A percentile compares a stretch with the other conserved stretches of the same genome.
phyloP scores from a whole-genome alignment of 1,140 invertebrate genomes.

The Apis laboriosa region DNA sequence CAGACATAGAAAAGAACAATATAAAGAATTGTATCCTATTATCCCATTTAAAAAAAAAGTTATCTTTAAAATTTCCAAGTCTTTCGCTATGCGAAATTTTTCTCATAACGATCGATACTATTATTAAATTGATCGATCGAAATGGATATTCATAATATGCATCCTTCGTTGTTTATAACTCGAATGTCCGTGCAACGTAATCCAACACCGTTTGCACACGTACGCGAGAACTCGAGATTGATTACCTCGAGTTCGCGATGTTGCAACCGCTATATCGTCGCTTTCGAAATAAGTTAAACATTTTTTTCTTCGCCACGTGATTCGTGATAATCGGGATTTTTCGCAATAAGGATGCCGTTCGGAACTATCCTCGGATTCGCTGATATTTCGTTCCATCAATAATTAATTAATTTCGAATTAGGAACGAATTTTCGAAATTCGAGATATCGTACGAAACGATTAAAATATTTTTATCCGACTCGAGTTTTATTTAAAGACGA shows the following conservation, averaged over 20 bases:
- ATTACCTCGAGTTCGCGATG: conserved; percentile 14
- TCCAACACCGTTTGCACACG: conserved; percentile 24
- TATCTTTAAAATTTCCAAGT: no score
- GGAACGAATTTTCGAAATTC: neutral
- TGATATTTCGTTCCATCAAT: neutral
- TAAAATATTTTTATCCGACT: no score
- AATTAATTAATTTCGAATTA: neutral
- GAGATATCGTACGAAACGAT: neutral
- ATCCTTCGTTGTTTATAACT: neutral
- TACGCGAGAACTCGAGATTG: neutral
- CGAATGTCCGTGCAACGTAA: neutral
- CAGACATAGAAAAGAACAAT: neutral
- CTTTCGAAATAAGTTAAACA: neutral
- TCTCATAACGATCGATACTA: no score
- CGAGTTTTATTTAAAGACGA: no score
- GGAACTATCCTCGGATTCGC: neutral
- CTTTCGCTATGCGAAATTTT: no score
- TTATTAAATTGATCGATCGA: neutral
- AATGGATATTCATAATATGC: neutral
- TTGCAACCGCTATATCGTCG: conserved; percentile 1
- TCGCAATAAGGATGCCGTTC: neutral
- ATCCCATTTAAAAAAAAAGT: neutral
- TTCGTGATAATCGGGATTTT: neutral
- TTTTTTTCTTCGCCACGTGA: neutral
- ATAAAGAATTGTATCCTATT: neutral